phyloP scores from a whole-genome alignment of 92 coral and sea anemone genomes.

The Chrysogorgia sp. region DNA sequence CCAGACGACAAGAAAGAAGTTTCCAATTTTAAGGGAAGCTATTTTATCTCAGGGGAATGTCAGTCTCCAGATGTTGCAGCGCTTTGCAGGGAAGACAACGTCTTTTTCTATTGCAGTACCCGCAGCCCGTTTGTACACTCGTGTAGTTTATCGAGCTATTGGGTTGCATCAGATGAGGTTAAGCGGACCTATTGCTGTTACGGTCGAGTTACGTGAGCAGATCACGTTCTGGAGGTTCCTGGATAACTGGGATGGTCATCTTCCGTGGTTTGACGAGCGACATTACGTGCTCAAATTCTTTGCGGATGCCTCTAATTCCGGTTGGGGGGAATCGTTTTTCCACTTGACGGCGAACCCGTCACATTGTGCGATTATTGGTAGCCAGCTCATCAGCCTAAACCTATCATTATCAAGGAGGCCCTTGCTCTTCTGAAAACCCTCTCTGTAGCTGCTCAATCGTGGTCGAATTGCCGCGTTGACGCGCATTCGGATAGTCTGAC shows the following conservation, averaged over 20 bases:
- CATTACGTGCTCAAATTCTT: background rate
- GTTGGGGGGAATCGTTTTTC: slow-evolving; percentile 13
- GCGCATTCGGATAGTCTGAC: slow-evolving; percentile 62
- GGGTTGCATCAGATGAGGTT: background rate
- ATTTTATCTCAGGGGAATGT: slow-evolving; percentile 36
- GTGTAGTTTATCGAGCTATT: slow-evolving; percentile 49
- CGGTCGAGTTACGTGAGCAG: background rate
- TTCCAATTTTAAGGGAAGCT: slow-evolving; percentile 50
- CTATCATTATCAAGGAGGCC: slow-evolving; percentile 67
- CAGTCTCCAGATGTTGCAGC: slow-evolving; percentile 43
- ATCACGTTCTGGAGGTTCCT: background rate
- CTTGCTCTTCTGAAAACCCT: slow-evolving; percentile 59
- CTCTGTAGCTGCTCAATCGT: slow-evolving; percentile 43
- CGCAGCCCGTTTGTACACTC: slow-evolving; percentile 54
- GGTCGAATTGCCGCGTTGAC: slow-evolving; percentile 59
- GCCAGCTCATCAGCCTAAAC: slow-evolving; percentile 4
- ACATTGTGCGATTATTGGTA: background rate
- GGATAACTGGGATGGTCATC: too few relatives aligned
- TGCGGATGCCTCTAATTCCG: slow-evolving; percentile 23
- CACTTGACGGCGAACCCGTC: background rate
- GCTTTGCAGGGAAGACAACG: slow-evolving; percentile 62
- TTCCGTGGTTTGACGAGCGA: too few relatives aligned
- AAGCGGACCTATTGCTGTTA: background rate
- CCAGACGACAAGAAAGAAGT: slow-evolving; percentile 63
- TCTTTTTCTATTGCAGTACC: slow-evolving; percentile 67